Percentiles rank a stretch among this genome's conserved stretches.
Evolutionary conservation across 2,797 vertebrate genomes (phyloP).

Genomic region (Lateolabrax maculatus): DNA sequence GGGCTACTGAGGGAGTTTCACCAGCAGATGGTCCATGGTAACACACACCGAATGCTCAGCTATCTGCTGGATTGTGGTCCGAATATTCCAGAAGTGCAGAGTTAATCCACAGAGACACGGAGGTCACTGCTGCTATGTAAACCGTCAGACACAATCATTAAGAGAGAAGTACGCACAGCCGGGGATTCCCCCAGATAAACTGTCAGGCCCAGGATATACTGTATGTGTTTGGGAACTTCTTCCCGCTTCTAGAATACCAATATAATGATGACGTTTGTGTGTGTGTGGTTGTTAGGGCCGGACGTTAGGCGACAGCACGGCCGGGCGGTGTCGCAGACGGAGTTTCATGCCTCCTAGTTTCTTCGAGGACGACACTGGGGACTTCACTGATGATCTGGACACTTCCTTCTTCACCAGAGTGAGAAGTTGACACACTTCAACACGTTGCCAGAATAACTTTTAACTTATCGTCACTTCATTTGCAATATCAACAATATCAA

Average conservation of each 20-base stretch:
- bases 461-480: neutral
- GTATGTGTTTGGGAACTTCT: too few species aligned
- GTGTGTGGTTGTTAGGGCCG: conserved; percentile 86
- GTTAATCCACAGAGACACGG: conserved; percentile 46
- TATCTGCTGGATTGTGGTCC: conserved; percentile 54
- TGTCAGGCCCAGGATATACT: neutral
- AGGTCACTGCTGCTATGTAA: conserved; percentile 14
- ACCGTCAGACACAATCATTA: neutral
- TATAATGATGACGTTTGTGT: neutral
- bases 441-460: neutral
- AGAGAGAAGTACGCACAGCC: neutral
- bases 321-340: conserved; percentile 85
- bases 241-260: too few species aligned
- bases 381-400: conserved; percentile 96
- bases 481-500: neutral
- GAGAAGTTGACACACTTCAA: conserved; percentile 45
- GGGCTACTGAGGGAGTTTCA: conserved; percentile 16
- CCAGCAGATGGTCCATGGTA: conserved; percentile 69
- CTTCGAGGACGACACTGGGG: conserved; percentile 93
- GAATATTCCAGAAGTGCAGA: conserved; percentile 50
- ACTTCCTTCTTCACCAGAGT: conserved; percentile 98
- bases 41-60: conserved; percentile 66
- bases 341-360: conserved; percentile 95
- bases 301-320: conserved; percentile 86
- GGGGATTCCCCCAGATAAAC: conserved; percentile 22